Conservation (phyloP, 2,888 invertebrate genomes). For the Eugnorisma glareosa region DNA sequence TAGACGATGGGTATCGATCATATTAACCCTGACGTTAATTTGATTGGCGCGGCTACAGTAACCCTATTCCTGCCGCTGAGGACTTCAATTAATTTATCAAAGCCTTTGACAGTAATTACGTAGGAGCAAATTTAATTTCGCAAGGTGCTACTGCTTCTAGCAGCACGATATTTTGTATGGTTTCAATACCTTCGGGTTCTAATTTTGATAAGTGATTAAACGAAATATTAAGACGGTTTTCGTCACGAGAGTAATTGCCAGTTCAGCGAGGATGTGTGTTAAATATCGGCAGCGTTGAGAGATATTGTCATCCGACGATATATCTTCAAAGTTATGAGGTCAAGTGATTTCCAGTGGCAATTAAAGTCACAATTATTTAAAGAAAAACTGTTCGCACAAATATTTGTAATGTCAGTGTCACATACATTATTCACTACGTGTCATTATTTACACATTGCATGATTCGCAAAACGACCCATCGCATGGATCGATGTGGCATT, state of each 20-base stretch:
- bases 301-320: slow-evolving; percentile 54
- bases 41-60: slow-evolving; percentile 35
- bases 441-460: slow-evolving; percentile 77
- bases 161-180: slow-evolving; percentile 3
- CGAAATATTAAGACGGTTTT: slow-evolving; percentile 3
- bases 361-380: slow-evolving; percentile 62
- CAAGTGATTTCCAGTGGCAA: slow-evolving; percentile 65
- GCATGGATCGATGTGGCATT: slow-evolving; percentile 78
- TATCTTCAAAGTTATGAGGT: slow-evolving; percentile 66
- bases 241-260: neutral
- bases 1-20: slow-evolving; percentile 34
- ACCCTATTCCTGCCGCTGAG: slow-evolving; percentile 38
- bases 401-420: slow-evolving; percentile 65
- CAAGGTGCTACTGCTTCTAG: slow-evolving; percentile 8
- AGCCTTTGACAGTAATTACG: slow-evolving; percentile 38
- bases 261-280: slow-evolving; percentile 12
- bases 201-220: neutral
- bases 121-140: slow-evolving; percentile 36
- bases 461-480: slow-evolving; percentile 73
- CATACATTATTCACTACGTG: slow-evolving; percentile 68
- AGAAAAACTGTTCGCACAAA: slow-evolving; percentile 65
- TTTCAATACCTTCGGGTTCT: slow-evolving; percentile 7
- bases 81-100: slow-evolving; percentile 40
- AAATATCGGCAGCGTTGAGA: slow-evolving; percentile 40
- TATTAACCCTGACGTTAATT: slow-evolving; percentile 44